Percentiles rank a stretch among this genome's conserved stretches.
Evolutionary conservation across 2,888 invertebrate species (phyloP).

Genomic region (Conus canariensis): DNA sequence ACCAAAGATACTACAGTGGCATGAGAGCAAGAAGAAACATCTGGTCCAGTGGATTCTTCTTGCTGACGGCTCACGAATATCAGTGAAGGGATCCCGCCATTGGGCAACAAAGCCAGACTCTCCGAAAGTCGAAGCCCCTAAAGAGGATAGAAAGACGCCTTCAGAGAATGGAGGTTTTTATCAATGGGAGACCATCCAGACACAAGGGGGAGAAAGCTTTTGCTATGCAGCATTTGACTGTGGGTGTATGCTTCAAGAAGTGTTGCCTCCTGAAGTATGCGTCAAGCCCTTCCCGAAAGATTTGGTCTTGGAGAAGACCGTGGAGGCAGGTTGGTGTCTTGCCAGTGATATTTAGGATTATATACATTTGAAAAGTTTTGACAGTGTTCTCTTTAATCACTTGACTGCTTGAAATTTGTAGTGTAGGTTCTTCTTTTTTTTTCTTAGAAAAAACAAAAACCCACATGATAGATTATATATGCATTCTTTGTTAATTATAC

Average conservation of each 20-base stretch:
- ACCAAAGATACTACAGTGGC: background rate
- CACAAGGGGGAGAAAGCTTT: background rate
- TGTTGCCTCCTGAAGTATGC: too few relatives aligned
- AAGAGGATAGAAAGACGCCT: background rate
- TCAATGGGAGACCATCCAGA: background rate
- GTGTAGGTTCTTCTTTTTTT: too few relatives aligned
- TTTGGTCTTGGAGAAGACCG: background rate
- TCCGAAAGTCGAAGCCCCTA: background rate
- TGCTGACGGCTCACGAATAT: background rate
- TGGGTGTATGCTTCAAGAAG: slow-evolving; percentile 3
- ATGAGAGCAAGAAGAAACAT: background rate
- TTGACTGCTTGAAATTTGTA: too few relatives aligned
- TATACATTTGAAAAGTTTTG: too few relatives aligned
- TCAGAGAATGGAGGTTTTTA: background rate
- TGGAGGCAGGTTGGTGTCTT: slow-evolving; percentile 10
- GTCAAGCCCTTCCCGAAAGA: background rate
- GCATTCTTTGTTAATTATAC: too few relatives aligned
- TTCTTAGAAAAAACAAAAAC: too few relatives aligned
- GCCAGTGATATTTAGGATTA: background rate
- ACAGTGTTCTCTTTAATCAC: too few relatives aligned
- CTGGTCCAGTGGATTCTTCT: background rate
- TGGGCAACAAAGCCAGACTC: background rate
- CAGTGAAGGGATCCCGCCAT: background rate
- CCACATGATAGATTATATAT: too few relatives aligned
- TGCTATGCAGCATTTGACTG: slow-evolving; percentile 27